Percentiles rank a stretch among this genome's conserved stretches.
Conservation (phyloP, 2,113 vertebrate species). For the Amphiprion ocellaris region DNA sequence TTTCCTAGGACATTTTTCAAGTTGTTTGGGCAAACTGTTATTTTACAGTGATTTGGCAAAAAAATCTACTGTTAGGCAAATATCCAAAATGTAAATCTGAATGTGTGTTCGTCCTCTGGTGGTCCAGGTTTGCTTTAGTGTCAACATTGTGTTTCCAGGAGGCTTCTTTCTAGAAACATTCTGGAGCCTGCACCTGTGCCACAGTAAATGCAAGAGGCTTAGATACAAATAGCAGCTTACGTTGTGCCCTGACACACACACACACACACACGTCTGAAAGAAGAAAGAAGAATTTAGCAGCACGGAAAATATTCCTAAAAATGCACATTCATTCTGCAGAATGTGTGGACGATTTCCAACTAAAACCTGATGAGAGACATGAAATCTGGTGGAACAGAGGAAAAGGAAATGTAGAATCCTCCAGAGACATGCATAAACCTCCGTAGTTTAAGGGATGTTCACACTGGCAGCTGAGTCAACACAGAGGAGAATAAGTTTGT, state of each 20-base stretch:
- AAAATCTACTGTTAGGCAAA: too few species aligned
- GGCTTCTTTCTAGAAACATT: constrained; percentile 40
- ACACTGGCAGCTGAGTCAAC: constrained; percentile 16
- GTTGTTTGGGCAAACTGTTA: too few species aligned
- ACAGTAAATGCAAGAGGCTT: constrained; percentile 71
- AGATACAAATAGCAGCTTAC: constrained; percentile 80
- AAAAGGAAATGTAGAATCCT: background rate
- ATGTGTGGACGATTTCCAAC: background rate
- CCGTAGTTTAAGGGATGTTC: background rate
- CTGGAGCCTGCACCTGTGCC: constrained; percentile 74
- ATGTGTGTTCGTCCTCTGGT: background rate
- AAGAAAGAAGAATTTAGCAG: constrained; percentile 27
- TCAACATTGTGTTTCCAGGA: constrained; percentile 16
- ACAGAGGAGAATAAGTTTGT: background rate
- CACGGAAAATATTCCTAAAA: constrained; percentile 23
- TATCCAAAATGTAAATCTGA: background rate
- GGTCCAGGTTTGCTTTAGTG: background rate
- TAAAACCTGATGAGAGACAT: background rate
- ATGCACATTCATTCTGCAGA: background rate
- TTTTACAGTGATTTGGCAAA: too few species aligned
- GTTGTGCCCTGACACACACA: constrained; percentile 38
- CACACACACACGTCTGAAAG: constrained; percentile 21
- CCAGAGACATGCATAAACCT: background rate
- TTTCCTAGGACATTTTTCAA: too few species aligned
- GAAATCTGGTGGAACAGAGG: background rate